Percentiles rank a stretch among this genome's conserved stretches.
Evolutionary conservation across 1,140 invertebrate genomes (phyloP).

Genomic region (Rhopalosiphum padi): DNA sequence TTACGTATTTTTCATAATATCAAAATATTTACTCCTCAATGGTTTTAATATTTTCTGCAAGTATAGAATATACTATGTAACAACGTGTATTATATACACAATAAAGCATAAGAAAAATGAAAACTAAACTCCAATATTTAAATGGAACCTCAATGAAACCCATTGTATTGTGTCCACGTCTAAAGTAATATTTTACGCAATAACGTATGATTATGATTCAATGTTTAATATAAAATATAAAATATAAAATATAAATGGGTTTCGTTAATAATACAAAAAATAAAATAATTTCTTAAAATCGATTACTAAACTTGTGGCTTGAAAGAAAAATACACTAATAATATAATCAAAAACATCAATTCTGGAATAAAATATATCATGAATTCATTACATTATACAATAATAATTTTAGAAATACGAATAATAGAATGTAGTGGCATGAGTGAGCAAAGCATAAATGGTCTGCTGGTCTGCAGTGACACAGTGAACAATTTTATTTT

Average conservation of each 20-base stretch:
- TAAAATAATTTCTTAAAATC: neutral
- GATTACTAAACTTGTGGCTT: neutral
- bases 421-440: neutral
- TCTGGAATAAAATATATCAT: neutral
- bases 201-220: neutral
- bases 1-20: slow-evolving; percentile 8
- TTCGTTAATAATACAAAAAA: neutral
- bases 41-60: neutral
- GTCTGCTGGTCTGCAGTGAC: neutral
- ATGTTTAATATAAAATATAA: neutral
- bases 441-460: neutral
- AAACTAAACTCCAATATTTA: neutral
- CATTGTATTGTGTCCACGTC: neutral
- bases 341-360: neutral
- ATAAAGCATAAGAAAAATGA: neutral
- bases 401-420: neutral
- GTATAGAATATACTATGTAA: neutral
- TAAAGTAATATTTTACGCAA: neutral
- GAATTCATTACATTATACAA: neutral
- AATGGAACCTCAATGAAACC: neutral
- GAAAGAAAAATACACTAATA: neutral
- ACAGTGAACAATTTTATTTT: neutral
- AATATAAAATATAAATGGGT: neutral
- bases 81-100: neutral
- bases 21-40: neutral